These are phyloP conservation scores for Sebastes hopkinsi DNA, from an alignment of 2,797 vertebrate species.

Conservation along the genomic window DNA sequence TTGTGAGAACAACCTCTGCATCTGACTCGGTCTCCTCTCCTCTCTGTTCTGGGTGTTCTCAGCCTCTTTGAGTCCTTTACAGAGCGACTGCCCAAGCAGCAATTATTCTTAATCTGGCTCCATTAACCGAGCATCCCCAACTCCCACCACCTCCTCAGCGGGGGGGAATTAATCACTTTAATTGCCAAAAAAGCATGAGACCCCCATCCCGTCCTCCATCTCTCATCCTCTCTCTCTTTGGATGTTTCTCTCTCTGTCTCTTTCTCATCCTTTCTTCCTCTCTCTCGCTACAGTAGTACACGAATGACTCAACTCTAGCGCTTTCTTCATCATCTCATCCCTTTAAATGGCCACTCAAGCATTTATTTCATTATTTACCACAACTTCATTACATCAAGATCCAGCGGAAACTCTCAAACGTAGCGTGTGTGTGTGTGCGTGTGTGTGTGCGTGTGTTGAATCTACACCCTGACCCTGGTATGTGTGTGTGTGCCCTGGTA, in stretches of 20 bases:
- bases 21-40: constrained; percentile 1
- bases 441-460: not conserved
- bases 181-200: constrained; percentile 69
- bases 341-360: constrained; percentile 69
- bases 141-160: constrained; percentile 25
- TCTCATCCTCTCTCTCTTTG: constrained; percentile 22
- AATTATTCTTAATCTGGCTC: constrained; percentile 75
- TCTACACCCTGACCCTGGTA: not conserved
- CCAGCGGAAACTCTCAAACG: constrained; percentile 17
- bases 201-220: constrained; percentile 19
- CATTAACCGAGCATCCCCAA: constrained; percentile 55
- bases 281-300: not conserved
- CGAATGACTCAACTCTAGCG: constrained; percentile 25
- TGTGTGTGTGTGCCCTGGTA: constrained; percentile 34
- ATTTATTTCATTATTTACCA: constrained; percentile 72
- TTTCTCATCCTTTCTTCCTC: not conserved
- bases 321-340: constrained; percentile 57
- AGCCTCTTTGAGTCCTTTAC: constrained; percentile 50
- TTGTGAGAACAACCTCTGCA: not conserved
- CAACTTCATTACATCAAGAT: constrained; percentile 49
- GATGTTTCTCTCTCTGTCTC: not conserved
- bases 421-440: not conserved
- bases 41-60: constrained; percentile 36
- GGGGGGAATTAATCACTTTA: constrained; percentile 75
- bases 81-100: constrained; percentile 46